phyloP scores from a whole-genome alignment of 2,888 invertebrate genomes.

The Oligia strigilis region DNA sequence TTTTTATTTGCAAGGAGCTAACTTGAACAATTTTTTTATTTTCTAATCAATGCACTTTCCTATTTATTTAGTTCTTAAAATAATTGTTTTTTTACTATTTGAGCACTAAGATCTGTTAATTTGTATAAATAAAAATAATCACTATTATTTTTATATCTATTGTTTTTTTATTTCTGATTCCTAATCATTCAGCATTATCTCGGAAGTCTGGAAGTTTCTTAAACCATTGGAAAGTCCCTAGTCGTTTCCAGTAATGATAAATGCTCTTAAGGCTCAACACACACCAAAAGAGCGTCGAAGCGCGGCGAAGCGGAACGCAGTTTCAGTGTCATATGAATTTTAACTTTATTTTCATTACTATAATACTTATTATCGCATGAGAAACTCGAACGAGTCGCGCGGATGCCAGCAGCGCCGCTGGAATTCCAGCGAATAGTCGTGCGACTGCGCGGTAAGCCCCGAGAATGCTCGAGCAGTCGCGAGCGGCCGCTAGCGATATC shows the following conservation, averaged over 20 bases:
- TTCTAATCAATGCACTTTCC: slow-evolving; percentile 86
- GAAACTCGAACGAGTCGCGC: too few relatives aligned
- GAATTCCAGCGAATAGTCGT: too few relatives aligned
- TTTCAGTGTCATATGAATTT: too few relatives aligned
- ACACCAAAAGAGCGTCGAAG: too few relatives aligned
- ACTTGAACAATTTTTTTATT: slow-evolving; percentile 84
- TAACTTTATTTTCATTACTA: too few relatives aligned
- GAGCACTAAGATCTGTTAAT: slow-evolving; percentile 90
- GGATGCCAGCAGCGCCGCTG: too few relatives aligned
- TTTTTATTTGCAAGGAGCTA: slow-evolving; percentile 81
- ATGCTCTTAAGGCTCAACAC: too few relatives aligned
- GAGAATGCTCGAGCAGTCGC: too few relatives aligned
- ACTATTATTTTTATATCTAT: slow-evolving; percentile 80
- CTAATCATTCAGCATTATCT: neutral
- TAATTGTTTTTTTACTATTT: slow-evolving; percentile 86
- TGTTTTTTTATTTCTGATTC: slow-evolving; percentile 25
- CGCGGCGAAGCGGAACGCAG: too few relatives aligned
- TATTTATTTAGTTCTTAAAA: slow-evolving; percentile 88
- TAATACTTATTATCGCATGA: too few relatives aligned
- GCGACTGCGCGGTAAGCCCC: too few relatives aligned
- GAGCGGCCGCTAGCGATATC: too few relatives aligned
- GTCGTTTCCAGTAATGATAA: neutral
- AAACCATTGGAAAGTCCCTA: neutral
- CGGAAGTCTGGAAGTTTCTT: neutral
- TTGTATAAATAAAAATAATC: slow-evolving; percentile 86